Evolutionary conservation across 1,140 invertebrate species (phyloP), one percentile per base, ranked within the genome.

Genomic region (Drosophila sproati): DNA sequence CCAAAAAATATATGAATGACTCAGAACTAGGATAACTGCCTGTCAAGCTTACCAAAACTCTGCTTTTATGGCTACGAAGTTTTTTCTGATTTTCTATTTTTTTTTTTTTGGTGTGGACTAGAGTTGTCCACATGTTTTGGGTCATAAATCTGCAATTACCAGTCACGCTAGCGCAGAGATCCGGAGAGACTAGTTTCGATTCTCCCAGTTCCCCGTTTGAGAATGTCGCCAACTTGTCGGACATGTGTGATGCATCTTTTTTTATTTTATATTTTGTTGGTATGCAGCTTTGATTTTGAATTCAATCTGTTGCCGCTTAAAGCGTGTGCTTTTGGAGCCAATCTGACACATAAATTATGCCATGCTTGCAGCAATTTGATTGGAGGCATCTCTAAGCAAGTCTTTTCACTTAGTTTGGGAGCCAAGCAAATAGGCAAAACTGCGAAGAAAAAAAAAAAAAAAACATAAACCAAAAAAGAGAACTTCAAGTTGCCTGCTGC

Each of bases 111-210:
- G 63, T 52, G 45, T 50, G 68, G 20, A 70, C 77, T 63, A 59
- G 55, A 43, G 63, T 67, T 81, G 82, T 68, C 82, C 82, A 87
- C 78, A 86, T 87, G 82, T 87, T 87, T 82, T 70, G 60, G 67
- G 75, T 61, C 75, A 86, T 86, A 87, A 86, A 86, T 86, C 82
- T 82, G 71, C 82, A 87, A 86, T 87, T 86, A 87, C 78, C 75
- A 85, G 51, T 80, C 73, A 78, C 55, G 82, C 78, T 51, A 70
- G 43, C 43, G 34, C 31, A 41, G 35, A 43, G 35, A 57, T 47
- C 7, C 12, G 2, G 32, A n/a, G 4, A n/a, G 6, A 20, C 20
- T 20, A 20, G 20, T 20, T 20, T 12, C 12, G 32, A 20, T 32
- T 62, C 28, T 73, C 43, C 10, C 37, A 56, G 35, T 37, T 10